Evolutionary conservation across 2,888 invertebrate species (phyloP), one percentile per base, ranked within the genome.

Genomic region (Drosophila neotestacea): DNA sequence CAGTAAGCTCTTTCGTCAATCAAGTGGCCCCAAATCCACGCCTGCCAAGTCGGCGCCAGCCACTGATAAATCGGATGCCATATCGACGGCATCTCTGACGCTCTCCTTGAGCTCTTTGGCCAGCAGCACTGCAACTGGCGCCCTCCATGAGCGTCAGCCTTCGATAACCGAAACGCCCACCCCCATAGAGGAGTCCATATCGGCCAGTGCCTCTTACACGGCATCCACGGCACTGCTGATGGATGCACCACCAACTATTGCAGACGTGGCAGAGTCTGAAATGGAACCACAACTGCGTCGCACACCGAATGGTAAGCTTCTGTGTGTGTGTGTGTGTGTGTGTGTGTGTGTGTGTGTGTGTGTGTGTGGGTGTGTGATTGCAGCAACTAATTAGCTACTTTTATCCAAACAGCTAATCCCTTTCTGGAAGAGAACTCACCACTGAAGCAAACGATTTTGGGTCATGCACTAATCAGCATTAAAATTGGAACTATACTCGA

Each of bases 1-100:
- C 88, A 92, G 91, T 76, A 92, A 92, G 89, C 91, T 92, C 62
- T 92, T 92, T 88, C 92, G 92, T 72, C 90, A 91, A 70, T 89
- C 91, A 69, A 75, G 88, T 62, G 87, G 81, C 50, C 63, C 80
- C 63, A 85, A 82, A 60, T 80, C 85, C 70, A 81, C 87, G 56
- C 75, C 85, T 47, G 70, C 74, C 28, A 85, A 82, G 78, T 66
- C 73, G 51, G 41, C 76, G 44, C 52, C 66, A 51, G 54, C 70
- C 58, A 63, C 78, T 39, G 81, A 85, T 66, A 90, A 88, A 72
- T 77, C 82, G 70, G 89, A 89, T 70, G 82, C 84, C 67, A 70
- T 79, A 56, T 78, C 90, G 55, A 78, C 83, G 59, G 83, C 88
- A 60, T 88, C 89, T 32, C 78, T 74, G 44, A 91, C 91, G 71